phyloP scores from a whole-genome alignment of 2,113 vertebrate genomes.

The Oreotrochilus melanogaster region DNA sequence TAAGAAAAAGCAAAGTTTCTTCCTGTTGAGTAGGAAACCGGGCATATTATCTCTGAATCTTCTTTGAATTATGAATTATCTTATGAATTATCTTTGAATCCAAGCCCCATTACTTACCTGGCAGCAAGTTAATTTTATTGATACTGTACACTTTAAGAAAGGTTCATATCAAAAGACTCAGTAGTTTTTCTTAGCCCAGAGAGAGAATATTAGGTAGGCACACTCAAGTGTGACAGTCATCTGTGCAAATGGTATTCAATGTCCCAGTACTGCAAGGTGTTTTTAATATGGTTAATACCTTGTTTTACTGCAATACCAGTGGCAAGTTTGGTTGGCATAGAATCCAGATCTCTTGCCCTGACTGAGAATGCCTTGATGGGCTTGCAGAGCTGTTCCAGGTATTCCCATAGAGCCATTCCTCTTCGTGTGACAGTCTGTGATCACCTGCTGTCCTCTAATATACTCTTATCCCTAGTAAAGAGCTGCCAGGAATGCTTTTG shows the following conservation, averaged over 20 bases:
- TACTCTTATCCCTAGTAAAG: accelerated
- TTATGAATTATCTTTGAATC: background rate
- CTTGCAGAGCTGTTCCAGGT: background rate
- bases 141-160: background rate
- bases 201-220: background rate
- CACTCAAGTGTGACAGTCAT: background rate
- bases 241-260: background rate
- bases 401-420: accelerated
- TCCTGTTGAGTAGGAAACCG: background rate
- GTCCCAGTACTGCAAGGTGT: background rate
- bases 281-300: background rate
- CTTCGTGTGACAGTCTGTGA: background rate
- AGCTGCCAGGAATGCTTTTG: background rate
- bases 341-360: background rate
- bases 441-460: background rate
- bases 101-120: background rate
- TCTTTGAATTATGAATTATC: too few species aligned
- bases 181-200: background rate
- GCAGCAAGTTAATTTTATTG: background rate
- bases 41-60: background rate
- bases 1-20: background rate
- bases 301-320: background rate
- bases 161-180: background rate
- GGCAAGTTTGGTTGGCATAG: background rate
- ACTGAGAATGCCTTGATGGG: background rate